These are phyloP conservation scores for Vanessa tameamea DNA, from an alignment of 1,140 invertebrate species.

Conservation along the genomic window DNA sequence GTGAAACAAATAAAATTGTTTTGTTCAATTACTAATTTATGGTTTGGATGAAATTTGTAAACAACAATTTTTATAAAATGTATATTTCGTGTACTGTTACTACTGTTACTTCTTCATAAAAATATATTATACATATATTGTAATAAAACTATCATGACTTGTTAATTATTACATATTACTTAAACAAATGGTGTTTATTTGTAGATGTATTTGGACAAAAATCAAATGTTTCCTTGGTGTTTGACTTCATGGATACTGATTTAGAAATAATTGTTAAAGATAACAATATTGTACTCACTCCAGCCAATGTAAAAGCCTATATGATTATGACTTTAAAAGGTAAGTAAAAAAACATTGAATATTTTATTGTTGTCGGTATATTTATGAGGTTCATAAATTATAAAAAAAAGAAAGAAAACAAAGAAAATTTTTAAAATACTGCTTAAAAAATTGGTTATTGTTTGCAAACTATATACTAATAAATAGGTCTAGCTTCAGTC, in stretches of 20 bases:
- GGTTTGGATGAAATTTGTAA: no score
- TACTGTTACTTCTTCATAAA: no score
- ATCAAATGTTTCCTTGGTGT: slow-evolving; percentile 99
- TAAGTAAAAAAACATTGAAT: slow-evolving; percentile 48
- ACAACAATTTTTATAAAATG: no score
- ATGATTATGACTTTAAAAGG: slow-evolving; percentile 97
- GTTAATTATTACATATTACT: not conserved
- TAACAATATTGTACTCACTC: slow-evolving; percentile 92
- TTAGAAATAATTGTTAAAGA: slow-evolving; percentile 96
- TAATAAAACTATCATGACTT: no score
- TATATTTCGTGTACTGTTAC: no score
- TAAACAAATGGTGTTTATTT: slow-evolving; percentile 45
- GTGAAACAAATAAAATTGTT: slow-evolving; percentile 52
- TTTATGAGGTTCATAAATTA: no score
- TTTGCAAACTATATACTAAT: not conserved
- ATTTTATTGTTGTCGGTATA: slow-evolving; percentile 19
- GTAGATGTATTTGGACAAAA: slow-evolving; percentile 98
- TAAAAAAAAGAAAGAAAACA: no score
- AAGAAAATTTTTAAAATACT: no score
- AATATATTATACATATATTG: no score
- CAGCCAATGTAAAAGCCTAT: slow-evolving; percentile 97
- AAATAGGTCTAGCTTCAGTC: not conserved
- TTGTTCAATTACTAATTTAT: no score
- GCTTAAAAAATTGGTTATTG: no score
- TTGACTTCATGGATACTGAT: slow-evolving; percentile 99